These are phyloP conservation scores for Rhinogobius similis DNA, from an alignment of 2,113 vertebrate species.

Conservation along the genomic window DNA sequence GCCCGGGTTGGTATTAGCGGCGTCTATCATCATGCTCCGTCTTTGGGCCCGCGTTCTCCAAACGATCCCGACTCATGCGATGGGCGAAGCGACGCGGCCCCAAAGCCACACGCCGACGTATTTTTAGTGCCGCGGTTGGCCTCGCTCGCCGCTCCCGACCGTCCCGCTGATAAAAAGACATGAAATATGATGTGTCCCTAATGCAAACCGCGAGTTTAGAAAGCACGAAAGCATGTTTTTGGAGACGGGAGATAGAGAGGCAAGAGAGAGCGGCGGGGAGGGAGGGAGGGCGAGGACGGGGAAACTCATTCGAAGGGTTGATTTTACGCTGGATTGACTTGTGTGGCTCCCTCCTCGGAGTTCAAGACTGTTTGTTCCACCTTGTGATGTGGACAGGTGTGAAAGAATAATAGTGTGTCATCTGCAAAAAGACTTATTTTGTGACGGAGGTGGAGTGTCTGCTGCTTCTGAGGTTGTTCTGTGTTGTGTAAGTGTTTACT, in stretches of 20 bases:
- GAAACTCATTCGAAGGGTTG: no score
- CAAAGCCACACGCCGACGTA: neutral
- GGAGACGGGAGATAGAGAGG: neutral
- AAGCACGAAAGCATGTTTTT: neutral
- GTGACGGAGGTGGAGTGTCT: no score
- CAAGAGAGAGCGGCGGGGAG: neutral
- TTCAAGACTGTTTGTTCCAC: no score
- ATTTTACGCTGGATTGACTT: no score
- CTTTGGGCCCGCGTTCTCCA: neutral
- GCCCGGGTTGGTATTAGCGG: neutral
- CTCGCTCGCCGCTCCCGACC: neutral
- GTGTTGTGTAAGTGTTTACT: no score
- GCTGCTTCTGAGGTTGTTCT: no score
- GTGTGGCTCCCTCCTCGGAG: no score
- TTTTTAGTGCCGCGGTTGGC: neutral
- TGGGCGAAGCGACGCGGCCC: no score
- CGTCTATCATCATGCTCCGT: neutral
- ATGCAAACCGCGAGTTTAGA: neutral
- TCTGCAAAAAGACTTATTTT: no score
- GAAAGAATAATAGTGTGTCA: no score
- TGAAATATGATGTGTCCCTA: constrained; percentile 4
- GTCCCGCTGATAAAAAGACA: neutral
- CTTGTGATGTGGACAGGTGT: no score
- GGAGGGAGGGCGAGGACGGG: no score
- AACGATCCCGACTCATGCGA: neutral